These are phyloP conservation scores for Vireo altiloquus DNA, from an alignment of 2,113 vertebrate genomes.

Conservation along the genomic window DNA sequence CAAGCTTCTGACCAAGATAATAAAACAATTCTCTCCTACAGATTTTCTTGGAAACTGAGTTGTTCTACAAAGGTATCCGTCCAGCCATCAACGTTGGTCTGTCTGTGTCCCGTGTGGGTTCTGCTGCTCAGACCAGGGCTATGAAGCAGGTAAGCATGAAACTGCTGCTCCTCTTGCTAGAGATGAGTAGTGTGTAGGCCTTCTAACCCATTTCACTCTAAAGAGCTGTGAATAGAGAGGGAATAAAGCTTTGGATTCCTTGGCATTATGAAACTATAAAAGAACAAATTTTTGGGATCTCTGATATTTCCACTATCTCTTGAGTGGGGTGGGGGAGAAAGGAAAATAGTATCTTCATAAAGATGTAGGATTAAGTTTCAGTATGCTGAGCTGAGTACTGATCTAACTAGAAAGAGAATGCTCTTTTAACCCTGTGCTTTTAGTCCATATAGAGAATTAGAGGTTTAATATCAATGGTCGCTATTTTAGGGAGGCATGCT, in stretches of 20 bases:
- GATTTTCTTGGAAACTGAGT: conserved; percentile 98
- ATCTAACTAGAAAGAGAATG: background rate
- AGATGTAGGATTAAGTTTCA: background rate
- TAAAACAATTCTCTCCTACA: conserved; percentile 30
- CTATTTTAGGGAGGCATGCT: background rate
- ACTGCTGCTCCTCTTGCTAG: background rate
- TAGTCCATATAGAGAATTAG: background rate
- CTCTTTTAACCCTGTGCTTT: background rate
- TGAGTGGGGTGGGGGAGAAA: background rate
- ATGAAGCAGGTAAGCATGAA: conserved; percentile 90
- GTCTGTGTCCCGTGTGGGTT: conserved; percentile 96
- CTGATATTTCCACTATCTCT: background rate
- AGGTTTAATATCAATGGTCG: background rate
- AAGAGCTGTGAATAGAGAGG: background rate
- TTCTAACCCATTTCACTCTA: background rate
- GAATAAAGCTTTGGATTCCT: background rate
- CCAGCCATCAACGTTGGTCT: conserved; percentile 97
- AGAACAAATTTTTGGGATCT: background rate
- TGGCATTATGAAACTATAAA: background rate
- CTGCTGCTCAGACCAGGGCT: conserved; percentile 96
- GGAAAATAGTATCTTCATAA: background rate
- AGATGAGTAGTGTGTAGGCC: background rate
- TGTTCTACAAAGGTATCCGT: conserved; percentile 98
- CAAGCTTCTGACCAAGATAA: background rate
- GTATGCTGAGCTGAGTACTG: background rate